phyloP scores from a whole-genome alignment of 2,797 vertebrate species.

The Zonotrichia albicollis region DNA sequence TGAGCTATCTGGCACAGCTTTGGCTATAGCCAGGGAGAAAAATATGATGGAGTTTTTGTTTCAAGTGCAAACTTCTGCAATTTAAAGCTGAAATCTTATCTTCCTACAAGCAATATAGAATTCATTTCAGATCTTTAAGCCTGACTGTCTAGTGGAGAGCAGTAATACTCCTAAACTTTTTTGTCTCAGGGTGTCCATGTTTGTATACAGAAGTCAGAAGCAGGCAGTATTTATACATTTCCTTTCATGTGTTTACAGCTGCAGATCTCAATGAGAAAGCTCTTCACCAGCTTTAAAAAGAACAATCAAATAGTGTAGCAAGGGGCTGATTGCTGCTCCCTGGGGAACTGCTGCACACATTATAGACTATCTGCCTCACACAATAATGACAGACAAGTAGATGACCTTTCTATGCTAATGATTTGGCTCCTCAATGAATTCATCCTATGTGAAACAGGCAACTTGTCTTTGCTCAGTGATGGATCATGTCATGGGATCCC shows the following conservation, averaged over 20 bases:
- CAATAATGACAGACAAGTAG: conserved; percentile 48
- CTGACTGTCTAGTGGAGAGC: background rate
- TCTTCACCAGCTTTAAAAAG: background rate
- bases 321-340: conserved; percentile 27
- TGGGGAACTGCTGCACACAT: conserved; percentile 30
- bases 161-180: background rate
- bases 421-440: conserved; percentile 56
- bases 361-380: conserved; percentile 55
- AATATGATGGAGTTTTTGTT: background rate
- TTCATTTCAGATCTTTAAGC: background rate
- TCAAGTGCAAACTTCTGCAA: background rate
- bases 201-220: background rate
- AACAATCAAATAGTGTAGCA: conserved; percentile 1
- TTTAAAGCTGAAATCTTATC: background rate
- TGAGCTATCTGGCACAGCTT: background rate
- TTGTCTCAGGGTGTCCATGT: background rate
- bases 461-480: conserved; percentile 59
- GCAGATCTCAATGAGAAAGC: background rate
- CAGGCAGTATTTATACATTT: background rate
- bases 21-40: background rate
- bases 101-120: background rate
- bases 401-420: conserved; percentile 68
- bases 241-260: conserved; percentile 10
- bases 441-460: conserved; percentile 37
- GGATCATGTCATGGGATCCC: conserved; percentile 60